A percentile compares a stretch with the other conserved stretches of the same genome.
Conservation (phyloP, 2,113 vertebrate species). For the Poicephalus gulielmi region DNA sequence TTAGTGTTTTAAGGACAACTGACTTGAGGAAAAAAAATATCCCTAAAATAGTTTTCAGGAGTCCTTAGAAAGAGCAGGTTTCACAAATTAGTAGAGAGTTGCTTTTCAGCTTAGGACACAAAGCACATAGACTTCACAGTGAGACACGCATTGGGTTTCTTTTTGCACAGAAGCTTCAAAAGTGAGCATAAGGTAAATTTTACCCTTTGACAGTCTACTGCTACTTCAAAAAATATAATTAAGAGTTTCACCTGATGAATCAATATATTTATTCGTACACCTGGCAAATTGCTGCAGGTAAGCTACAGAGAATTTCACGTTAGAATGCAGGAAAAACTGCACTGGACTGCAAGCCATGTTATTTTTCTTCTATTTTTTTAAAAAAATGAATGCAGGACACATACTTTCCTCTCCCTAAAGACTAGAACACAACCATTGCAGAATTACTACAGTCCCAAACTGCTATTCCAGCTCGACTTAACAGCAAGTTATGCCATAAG, state of each 20-base stretch:
- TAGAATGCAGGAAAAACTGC: not conserved
- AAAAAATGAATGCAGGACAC: not conserved
- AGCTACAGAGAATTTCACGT: not conserved
- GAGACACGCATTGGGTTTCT: not conserved
- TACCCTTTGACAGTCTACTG: not conserved
- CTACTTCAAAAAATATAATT: not conserved
- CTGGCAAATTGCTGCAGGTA: not conserved
- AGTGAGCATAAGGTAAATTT: not conserved
- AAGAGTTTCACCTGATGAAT: not conserved
- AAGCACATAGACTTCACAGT: not conserved
- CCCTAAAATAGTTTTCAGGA: not conserved
- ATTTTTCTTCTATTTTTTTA: not conserved
- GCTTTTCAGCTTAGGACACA: not conserved
- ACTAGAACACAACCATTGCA: not conserved
- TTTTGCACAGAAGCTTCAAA: not conserved
- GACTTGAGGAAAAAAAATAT: not conserved
- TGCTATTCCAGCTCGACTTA: not conserved
- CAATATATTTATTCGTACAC: not conserved
- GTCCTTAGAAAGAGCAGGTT: not conserved
- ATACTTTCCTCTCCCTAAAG: not conserved
- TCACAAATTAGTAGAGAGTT: not conserved
- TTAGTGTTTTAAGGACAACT: not conserved
- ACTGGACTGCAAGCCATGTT: not conserved
- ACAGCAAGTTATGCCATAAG: not conserved
- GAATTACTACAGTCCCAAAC: not conserved